These are phyloP conservation scores for Meda fulgida DNA, from an alignment of 2,797 vertebrate species.

Conservation along the genomic window DNA sequence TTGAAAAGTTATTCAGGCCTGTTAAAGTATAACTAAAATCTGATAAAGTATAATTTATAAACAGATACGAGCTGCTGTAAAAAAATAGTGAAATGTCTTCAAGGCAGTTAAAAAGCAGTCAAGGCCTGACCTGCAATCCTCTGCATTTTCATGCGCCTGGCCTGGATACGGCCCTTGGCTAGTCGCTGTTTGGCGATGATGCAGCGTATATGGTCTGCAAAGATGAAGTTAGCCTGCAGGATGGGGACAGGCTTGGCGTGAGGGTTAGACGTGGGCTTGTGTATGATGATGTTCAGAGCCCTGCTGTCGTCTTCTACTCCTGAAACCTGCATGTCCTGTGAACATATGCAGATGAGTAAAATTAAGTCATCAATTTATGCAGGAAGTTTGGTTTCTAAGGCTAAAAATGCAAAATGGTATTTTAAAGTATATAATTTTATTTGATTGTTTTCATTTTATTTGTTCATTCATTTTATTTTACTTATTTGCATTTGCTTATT, in stretches of 20 bases:
- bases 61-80: background rate
- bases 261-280: constrained; percentile 95
- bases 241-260: constrained; percentile 98
- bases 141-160: constrained; percentile 97
- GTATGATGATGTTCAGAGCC: constrained; percentile 93
- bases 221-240: constrained; percentile 95
- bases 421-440: background rate
- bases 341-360: background rate
- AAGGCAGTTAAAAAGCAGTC: background rate
- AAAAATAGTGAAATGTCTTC: background rate
- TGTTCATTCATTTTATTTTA: background rate
- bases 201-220: constrained; percentile 97
- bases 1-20: background rate
- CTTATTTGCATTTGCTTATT: background rate
- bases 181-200: constrained; percentile 98
- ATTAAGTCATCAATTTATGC: background rate
- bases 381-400: background rate
- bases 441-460: background rate
- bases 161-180: constrained; percentile 96
- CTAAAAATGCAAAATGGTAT: background rate
- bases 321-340: constrained; percentile 97
- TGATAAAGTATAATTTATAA: background rate
- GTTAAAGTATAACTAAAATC: constrained; percentile 18
- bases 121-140: constrained; percentile 88
- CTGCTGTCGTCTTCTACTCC: constrained; percentile 97